Evolutionary conservation across 1,140 invertebrate genomes (phyloP), one percentile per base, ranked within the genome.

Genomic region (Monomorium pharaonis): DNA sequence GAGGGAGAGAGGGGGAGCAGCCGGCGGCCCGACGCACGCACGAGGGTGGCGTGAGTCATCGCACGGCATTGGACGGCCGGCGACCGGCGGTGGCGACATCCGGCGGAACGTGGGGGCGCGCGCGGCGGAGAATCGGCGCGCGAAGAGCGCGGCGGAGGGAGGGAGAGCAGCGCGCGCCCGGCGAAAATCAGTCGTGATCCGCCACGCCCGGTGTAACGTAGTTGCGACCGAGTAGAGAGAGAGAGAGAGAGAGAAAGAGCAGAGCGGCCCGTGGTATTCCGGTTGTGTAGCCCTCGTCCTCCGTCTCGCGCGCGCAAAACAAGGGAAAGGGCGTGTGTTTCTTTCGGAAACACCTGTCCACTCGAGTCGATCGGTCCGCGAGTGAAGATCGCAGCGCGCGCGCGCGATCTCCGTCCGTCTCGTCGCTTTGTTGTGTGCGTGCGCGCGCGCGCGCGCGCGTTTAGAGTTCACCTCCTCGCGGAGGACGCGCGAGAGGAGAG

Each of bases 191-290:
- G 93, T 94, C 94, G 94, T 93, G 94, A 93, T 92, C 92, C 94
- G 94, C 94, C 94, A 94, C 94, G 94, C 94, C 94, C 94, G 94
- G 92, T 91, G 88, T 87, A 88, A 62, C 27, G 56, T 86, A 12
- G 47, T 7, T n/a, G n/a, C n/a, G n/a, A n/a, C n/a, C n/a, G n/a
- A n/a, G n/a, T n/a, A n/a, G n/a, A n/a, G n/a, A n/a, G n/a, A n/a
- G n/a, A n/a, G n/a, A n/a, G n/a, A n/a, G n/a, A n/a, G n/a, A n/a
- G n/a, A n/a, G n/a, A n/a, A n/a, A n/a, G n/a, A n/a, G n/a, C n/a
- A n/a, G n/a, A n/a, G n/a, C n/a, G n/a, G n/a, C n/a, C n/a, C n/a
- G n/a, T n/a, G n/a, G n/a, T n/a, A n/a, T n/a, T n/a, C n/a, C n/a
- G n/a, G n/a, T n/a, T n/a, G n/a, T n/a, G n/a, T n/a, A n/a, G n/a